These are phyloP conservation scores for Chloropsis cyanopogon DNA, from an alignment of 2,113 vertebrate species.

Conservation along the genomic window DNA sequence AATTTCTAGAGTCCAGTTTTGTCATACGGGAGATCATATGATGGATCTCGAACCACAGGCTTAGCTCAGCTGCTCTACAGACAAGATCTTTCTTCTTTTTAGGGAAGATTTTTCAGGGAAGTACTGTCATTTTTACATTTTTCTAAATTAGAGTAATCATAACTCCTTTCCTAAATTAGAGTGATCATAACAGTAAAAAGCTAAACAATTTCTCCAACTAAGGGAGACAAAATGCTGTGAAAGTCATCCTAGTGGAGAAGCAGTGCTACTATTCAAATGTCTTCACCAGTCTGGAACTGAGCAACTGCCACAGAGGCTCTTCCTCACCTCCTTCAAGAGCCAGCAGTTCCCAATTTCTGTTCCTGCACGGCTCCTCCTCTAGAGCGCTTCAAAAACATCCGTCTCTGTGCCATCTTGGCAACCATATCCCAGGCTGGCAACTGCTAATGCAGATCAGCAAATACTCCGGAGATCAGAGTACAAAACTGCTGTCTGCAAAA, in stretches of 20 bases:
- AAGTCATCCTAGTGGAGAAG: background rate
- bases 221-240: background rate
- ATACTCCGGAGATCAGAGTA: background rate
- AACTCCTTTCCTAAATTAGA: background rate
- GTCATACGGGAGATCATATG: background rate
- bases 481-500: background rate
- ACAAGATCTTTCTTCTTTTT: background rate
- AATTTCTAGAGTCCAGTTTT: background rate
- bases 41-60: background rate
- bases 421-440: background rate
- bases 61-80: background rate
- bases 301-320: background rate
- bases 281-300: background rate
- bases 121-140: background rate
- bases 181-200: background rate
- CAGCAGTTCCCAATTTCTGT: background rate
- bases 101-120: background rate
- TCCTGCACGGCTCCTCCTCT: background rate
- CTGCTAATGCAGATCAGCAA: constrained; percentile 1
- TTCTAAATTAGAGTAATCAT: background rate
- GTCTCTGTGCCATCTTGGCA: constrained; percentile 15
- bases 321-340: background rate
- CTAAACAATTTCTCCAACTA: background rate
- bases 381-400: background rate
- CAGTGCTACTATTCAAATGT: background rate